Evolutionary conservation across 2,113 vertebrate species (phyloP).

Genomic region (Zootoca vivipara): DNA sequence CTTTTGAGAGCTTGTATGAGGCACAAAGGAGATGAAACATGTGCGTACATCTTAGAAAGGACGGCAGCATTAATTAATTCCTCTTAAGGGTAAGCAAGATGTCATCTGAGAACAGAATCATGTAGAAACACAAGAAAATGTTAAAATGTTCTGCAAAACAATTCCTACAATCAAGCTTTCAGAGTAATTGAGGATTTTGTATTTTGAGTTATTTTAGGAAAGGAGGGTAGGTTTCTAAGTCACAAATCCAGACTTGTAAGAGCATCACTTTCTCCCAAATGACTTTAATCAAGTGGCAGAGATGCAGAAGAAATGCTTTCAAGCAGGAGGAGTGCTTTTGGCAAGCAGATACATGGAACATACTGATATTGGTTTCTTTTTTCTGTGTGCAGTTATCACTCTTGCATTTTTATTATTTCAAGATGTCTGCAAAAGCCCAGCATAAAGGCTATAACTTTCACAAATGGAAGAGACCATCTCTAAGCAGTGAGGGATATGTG

Average conservation of each 20-base stretch:
- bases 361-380: slow-evolving; percentile 43
- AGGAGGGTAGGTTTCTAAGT: slow-evolving; percentile 54
- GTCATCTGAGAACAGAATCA: background rate
- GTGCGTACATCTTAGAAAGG: background rate
- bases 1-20: background rate
- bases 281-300: slow-evolving; percentile 78
- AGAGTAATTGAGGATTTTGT: slow-evolving; percentile 48
- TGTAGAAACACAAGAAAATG: background rate
- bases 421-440: slow-evolving; percentile 15
- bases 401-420: slow-evolving; percentile 22
- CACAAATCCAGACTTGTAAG: slow-evolving; percentile 75
- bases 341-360: slow-evolving; percentile 49
- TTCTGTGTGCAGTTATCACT: slow-evolving; percentile 3
- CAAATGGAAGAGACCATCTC: slow-evolving; percentile 5
- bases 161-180: slow-evolving; percentile 23
- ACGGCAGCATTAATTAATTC: background rate
- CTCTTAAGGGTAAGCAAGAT: background rate
- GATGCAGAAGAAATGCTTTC: slow-evolving; percentile 72
- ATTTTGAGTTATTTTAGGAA: slow-evolving; percentile 58
- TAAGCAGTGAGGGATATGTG: slow-evolving; percentile 21
- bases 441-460: slow-evolving; percentile 41
- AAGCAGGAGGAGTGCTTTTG: slow-evolving; percentile 70
- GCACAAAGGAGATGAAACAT: background rate
- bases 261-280: slow-evolving; percentile 72
- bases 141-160: slow-evolving; percentile 16